Conservation (phyloP, 2,888 invertebrate genomes). For the Pasiphila rectangulata region DNA sequence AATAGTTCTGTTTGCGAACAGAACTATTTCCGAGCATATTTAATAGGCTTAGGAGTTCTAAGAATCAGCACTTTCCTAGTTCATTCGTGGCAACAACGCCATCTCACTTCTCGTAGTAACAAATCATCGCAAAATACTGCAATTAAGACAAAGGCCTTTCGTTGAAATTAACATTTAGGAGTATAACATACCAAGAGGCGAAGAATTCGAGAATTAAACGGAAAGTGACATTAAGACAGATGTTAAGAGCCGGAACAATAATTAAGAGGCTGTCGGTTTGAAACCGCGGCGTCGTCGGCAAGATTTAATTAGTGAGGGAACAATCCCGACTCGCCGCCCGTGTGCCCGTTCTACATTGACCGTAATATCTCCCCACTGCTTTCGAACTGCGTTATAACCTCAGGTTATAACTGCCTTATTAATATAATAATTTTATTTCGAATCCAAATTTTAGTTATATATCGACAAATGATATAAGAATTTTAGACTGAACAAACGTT, state of each 20-base stretch:
- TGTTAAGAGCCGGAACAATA: conserved; percentile 78
- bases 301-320: conserved; percentile 79
- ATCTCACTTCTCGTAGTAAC: conserved; percentile 1
- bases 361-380: conserved; percentile 26
- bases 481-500: no score
- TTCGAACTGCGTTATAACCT: conserved; percentile 19
- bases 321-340: conserved; percentile 47
- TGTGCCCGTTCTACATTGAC: conserved; percentile 36
- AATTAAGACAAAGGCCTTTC: conserved; percentile 40
- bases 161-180: conserved; percentile 51
- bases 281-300: conserved; percentile 71
- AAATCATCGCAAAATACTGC: conserved; percentile 15
- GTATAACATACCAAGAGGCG: conserved; percentile 46
- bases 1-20: no score
- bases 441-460: no score
- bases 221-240: conserved; percentile 77
- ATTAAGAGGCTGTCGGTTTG: conserved; percentile 78
- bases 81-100: not conserved
- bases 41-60: no score
- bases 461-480: no score
- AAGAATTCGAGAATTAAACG: conserved; percentile 71
- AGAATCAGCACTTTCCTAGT: not conserved
- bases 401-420: no score
- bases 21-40: no score
- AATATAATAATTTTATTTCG: no score